A percentile compares a stretch with the other conserved stretches of the same genome.
Evolutionary conservation across 2,797 vertebrate species (phyloP).

Genomic region (Falco biarmicus): DNA sequence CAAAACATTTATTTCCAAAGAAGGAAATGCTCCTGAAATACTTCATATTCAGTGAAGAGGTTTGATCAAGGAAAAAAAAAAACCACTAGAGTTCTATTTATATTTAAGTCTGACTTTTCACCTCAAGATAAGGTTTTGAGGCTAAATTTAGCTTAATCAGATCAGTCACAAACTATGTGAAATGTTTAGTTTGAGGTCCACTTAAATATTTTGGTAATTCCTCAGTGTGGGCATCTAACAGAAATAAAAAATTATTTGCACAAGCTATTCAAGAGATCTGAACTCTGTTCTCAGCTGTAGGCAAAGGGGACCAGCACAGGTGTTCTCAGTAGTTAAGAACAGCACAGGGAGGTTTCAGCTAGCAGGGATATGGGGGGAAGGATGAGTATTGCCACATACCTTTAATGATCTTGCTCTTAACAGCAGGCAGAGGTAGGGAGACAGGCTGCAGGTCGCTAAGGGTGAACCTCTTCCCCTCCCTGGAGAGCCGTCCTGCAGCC

Average conservation of each 20-base stretch:
- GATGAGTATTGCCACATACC: neutral
- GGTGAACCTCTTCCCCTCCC: neutral
- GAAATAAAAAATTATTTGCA: neutral
- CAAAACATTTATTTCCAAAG: neutral
- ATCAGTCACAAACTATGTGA: neutral
- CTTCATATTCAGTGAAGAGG: neutral
- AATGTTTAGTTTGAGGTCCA: neutral
- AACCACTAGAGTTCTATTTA: neutral
- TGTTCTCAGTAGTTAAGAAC: neutral
- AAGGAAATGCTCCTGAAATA: neutral
- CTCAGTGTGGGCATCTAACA: neutral
- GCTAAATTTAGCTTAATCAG: neutral
- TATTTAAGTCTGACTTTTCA: neutral
- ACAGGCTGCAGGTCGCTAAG: neutral
- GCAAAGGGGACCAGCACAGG: neutral
- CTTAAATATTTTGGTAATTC: neutral
- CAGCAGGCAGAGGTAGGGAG: neutral
- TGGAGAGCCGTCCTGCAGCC: neutral
- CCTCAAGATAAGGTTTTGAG: neutral
- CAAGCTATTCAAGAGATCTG: neutral
- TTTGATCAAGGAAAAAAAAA: neutral
- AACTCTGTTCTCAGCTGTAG: neutral
- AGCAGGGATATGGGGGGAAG: neutral
- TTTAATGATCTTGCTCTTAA: neutral
- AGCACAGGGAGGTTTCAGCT: neutral